These are phyloP conservation scores for Varanus salvator DNA, from an alignment of 2,113 vertebrate genomes.

Conservation along the genomic window DNA sequence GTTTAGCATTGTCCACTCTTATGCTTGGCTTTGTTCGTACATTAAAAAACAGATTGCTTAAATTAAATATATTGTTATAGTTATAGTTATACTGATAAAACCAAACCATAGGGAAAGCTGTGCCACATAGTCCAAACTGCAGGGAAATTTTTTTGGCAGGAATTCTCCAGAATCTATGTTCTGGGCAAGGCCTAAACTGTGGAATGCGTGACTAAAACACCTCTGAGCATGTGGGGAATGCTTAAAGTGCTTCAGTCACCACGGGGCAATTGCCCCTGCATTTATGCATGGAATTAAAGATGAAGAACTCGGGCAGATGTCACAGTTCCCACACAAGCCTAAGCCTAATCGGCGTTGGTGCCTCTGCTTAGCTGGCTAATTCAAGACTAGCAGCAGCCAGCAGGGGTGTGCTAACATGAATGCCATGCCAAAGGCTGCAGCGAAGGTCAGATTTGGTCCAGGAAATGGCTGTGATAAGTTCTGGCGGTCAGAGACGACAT, in stretches of 20 bases:
- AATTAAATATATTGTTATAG: neutral
- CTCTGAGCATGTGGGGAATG: neutral
- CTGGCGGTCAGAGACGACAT: neutral
- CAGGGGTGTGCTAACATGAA: neutral
- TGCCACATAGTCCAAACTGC: neutral
- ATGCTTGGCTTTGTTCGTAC: neutral
- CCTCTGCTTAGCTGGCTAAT: neutral
- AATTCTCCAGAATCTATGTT: neutral
- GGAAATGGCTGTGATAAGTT: neutral
- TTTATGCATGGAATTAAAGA: neutral
- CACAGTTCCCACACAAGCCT: neutral
- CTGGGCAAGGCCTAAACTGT: neutral
- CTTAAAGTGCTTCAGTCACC: neutral
- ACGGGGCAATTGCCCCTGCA: neutral
- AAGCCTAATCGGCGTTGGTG: neutral
- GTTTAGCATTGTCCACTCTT: neutral
- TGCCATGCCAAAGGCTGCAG: neutral
- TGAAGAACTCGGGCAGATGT: neutral
- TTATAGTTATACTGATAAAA: neutral
- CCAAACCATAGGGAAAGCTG: neutral
- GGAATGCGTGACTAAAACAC: neutral
- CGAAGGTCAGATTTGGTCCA: neutral
- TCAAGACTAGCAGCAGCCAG: neutral
- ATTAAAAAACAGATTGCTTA: neutral
- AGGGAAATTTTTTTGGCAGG: neutral